phyloP scores from a whole-genome alignment of 1,140 invertebrate species.

The Nasonia vitripennis region DNA sequence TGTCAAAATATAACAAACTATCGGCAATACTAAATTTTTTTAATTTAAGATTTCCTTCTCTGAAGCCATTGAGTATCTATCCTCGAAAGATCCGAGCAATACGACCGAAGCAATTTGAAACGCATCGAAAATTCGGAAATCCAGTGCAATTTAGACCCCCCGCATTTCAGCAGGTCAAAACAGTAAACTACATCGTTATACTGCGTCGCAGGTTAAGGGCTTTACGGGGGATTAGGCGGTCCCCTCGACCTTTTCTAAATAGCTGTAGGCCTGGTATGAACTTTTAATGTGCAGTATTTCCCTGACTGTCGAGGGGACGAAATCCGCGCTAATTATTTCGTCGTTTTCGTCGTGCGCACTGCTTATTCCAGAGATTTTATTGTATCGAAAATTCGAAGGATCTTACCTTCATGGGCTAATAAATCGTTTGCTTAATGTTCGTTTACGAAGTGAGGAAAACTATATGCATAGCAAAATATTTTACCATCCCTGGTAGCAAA shows the following conservation, averaged over 20 bases:
- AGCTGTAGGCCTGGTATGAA: not conserved
- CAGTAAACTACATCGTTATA: not conserved
- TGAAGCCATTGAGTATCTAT: no score
- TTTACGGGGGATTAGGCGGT: not conserved
- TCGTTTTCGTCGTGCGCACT: not conserved
- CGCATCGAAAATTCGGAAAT: not conserved
- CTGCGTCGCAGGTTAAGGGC: not conserved
- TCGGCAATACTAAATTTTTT: no score
- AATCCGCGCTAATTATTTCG: constrained; percentile 22
- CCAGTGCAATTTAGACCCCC: not conserved
- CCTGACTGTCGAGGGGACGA: not conserved
- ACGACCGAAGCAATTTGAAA: not conserved
- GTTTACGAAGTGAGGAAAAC: no score
- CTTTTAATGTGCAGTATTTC: not conserved
- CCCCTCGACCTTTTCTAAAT: not conserved
- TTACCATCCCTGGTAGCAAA: no score
- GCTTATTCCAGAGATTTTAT: not conserved
- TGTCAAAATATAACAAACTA: no score
- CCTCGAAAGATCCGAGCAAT: no score
- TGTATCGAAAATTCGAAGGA: no score
- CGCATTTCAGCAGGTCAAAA: not conserved
- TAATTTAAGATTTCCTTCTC: no score
- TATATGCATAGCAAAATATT: no score
- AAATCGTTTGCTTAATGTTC: no score
- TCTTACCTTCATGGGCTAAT: no score